Evolutionary conservation across 2,888 invertebrate genomes (phyloP), one percentile per base, ranked within the genome.

Genomic region (Syrphus vitripennis): DNA sequence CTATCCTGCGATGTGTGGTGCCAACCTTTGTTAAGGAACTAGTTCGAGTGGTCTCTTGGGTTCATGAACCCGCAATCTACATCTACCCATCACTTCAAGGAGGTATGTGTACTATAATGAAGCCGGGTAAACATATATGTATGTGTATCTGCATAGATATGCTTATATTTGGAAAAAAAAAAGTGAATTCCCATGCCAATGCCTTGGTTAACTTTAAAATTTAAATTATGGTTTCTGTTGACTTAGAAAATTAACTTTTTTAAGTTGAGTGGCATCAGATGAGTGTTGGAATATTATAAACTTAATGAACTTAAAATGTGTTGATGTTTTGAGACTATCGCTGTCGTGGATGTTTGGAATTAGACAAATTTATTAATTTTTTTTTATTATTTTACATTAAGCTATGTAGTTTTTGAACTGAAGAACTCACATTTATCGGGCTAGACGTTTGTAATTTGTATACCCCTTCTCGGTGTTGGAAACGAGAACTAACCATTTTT

Each of bases 81-180:
- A 95, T 96, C 89, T 95, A 95, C 91, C 95, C 95, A 88, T 95
- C 95, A 82, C 92, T 95, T 79, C 95, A 95, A 94, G 95, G 96
- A 93, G 95, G 95, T 95, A 93, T 93, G 94, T 92, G 88, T 78
- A 24, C 14, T 48, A 45, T 3, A 24, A 3, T n/a, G n/a, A n/a
- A n/a, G n/a, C n/a, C n/a, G 24, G n/a, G 14, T 50, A 26, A 24
- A 69, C 37, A 26, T 67, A 45, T 55, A 16, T 37, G 21, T 34
- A 59, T 10, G n/a, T 0, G 12, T 37, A 21, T 24, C 12, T 50
- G 12, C 12, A 34, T 21, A 16, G 10, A 34, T 37, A 16, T 16
- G 16, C 19, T 9, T 19, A 19, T 45, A 9, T 19, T 1, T 45
- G n/a, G n/a, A n/a, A n/a, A n/a, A n/a, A n/a, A n/a, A 1, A 21